These are phyloP conservation scores for Diabrotica balteata DNA, from an alignment of 2,888 invertebrate genomes.

Conservation along the genomic window DNA sequence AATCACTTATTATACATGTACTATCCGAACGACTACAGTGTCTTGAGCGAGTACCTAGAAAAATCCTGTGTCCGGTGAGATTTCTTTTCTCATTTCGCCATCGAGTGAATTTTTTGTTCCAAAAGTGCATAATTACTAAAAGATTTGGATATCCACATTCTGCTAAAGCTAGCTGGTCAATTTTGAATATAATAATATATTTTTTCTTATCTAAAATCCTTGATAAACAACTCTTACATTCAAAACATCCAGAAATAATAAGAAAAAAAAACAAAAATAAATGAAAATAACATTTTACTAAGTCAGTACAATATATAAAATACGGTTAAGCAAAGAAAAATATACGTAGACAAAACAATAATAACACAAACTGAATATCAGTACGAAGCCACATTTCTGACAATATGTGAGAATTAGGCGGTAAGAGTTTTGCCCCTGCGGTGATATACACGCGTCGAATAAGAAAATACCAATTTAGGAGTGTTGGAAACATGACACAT, in stretches of 20 bases:
- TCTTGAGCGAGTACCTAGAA: no score
- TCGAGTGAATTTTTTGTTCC: no score
- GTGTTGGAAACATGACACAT: no score
- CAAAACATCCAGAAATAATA: slow-evolving; percentile 30
- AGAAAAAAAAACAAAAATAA: slow-evolving; percentile 36
- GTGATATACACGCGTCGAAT: no score
- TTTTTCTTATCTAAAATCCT: slow-evolving; percentile 31
- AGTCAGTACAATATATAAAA: slow-evolving; percentile 38
- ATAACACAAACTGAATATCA: slow-evolving; percentile 14
- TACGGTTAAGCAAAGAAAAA: slow-evolving; percentile 31
- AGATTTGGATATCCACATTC: slow-evolving; percentile 48
- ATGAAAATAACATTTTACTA: slow-evolving; percentile 38
- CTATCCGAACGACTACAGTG: no score
- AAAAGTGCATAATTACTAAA: slow-evolving; percentile 40
- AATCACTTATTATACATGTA: no score
- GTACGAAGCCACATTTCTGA: slow-evolving; percentile 15
- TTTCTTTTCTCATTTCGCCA: no score
- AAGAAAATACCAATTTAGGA: no score
- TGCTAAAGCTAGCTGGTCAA: slow-evolving; percentile 57
- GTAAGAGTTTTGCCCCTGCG: not conserved
- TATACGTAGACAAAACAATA: slow-evolving; percentile 13
- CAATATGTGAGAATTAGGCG: slow-evolving; percentile 8
- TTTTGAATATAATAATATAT: slow-evolving; percentile 41
- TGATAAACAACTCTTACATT: slow-evolving; percentile 31
- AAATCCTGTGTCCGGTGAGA: no score